Base-by-base conservation (phyloP, 2,797 vertebrate species). In the Glyptemys insculpta region DNA sequence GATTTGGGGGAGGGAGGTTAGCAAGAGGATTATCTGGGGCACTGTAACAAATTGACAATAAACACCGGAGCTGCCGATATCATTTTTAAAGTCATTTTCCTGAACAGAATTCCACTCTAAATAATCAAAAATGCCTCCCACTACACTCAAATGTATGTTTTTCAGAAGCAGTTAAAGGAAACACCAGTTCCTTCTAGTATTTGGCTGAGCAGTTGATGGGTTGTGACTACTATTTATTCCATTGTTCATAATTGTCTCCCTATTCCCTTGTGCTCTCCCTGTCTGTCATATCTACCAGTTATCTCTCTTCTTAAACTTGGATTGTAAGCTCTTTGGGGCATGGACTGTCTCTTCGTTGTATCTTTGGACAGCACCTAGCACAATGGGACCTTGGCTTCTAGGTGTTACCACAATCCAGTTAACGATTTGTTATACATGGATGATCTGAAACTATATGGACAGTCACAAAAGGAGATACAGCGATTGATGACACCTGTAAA, bases 151-250 rank as follows among this genome's bases (percentile, higher is more conserved):
- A 37, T 49, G 50, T 19, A 23, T 37, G 34, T 80, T 53, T 62
- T 80, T 52, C 79, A 80, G 14, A 80, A 4, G 1, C 56, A 68
- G 4, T 57, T 89, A 76, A 93, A 31, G 94, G 87, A 94, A 96
- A 94, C 83, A 88, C 81, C 95, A 92, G 49, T 65, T 94, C 79
- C 56, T 89, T 92, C 65, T 34, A 83, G 52, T 6, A 37, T 76
- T 57, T 21, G 11, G 41, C 56, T 83, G 56, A 44, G 81, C 52
- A 83, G 52, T 25, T n/a, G 15, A 5, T 57, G 68, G 85, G 68
- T 37, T 78, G 47, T 85, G 94, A 44, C 16, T 85, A 14, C 12
- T 34, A 11, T 23, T 79, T 41, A 0, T 11, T 84, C 62, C 19
- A 23, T 21, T 80, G 31, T 52, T n/a, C 49, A n/a, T 80, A 50